Evolutionary conservation across 2,113 vertebrate species (phyloP).

Genomic region (Pelobates fuscus): DNA sequence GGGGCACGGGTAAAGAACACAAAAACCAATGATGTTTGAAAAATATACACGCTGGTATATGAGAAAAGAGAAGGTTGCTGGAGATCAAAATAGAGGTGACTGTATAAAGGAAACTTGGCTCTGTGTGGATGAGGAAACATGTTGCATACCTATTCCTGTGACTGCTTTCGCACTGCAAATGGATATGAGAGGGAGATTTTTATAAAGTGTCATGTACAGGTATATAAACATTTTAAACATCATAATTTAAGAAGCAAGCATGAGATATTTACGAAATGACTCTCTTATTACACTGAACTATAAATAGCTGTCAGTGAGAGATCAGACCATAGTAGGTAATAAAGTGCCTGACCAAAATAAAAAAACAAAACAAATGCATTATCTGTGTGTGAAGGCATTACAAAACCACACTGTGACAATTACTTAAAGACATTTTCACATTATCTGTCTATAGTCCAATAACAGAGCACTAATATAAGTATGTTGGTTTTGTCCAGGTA

Average conservation of each 20-base stretch:
- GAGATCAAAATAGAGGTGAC: conserved; percentile 13
- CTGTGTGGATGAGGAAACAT: background rate
- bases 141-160: background rate
- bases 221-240: conserved; percentile 8
- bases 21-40: conserved; percentile 19
- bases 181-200: background rate
- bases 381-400: too few species aligned
- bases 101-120: conserved; percentile 12
- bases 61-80: background rate
- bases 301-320: background rate
- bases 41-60: conserved; percentile 7
- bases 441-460: too few species aligned
- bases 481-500: too few species aligned
- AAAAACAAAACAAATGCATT: too few species aligned
- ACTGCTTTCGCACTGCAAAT: background rate
- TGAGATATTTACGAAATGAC: conserved; percentile 14
- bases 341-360: too few species aligned
- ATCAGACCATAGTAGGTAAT: conserved; percentile 7
- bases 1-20: conserved; percentile 20
- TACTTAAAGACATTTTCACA: too few species aligned
- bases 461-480: too few species aligned
- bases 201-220: conserved; percentile 16
- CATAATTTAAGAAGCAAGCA: background rate
- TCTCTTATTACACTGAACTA: background rate
- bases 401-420: too few species aligned